Base-by-base conservation (phyloP, 2,113 vertebrate genomes). In the Myrmophylax atrothorax region DNA sequence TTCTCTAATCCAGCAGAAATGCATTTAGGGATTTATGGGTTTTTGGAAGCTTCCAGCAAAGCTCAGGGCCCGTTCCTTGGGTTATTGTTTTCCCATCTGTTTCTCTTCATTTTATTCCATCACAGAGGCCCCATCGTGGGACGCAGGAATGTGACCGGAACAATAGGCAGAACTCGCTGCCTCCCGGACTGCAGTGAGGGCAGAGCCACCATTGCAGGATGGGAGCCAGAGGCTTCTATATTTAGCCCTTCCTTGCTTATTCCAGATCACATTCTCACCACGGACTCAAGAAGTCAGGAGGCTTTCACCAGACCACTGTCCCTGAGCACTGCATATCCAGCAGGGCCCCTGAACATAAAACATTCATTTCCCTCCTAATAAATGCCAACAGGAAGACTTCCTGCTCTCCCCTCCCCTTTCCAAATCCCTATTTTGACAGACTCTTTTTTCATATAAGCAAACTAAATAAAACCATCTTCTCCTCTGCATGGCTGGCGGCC, bases 81-180 rank as follows among this genome's bases (percentile, higher is more conserved):
- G 85, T 95, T 96, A 95, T 94, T 94, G 95, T 91, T 96, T 97
- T 92, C 84, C 95, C 92, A 95, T 96, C 95, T 96, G 96, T 93
- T 96, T 96, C 90, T 97, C 92, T 95, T 97, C 91, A 95, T 88
- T 93, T 96, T 70, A 77, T 92, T 95, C 94, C 90, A 96, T 84
- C 92, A 63, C 84, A 67, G 94, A 93, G 96, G 86, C 96, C 93
- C 85, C 93, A 89, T 84, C 83, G 12, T 90, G 96, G 79, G 93
- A 91, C 85, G 94, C 35, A 95, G 73, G 94, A 96, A 96, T 97
- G 96, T 93, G 93, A 91, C 89, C 79, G 64, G 94, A 94, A 97
- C 95, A 97, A 96, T 96, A 96, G 90, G 83, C 95, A 97, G 94
- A 93, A 59, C 89, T 96, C 64, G 70, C 68, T 96, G 93, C 94